Percentiles rank a stretch among this genome's conserved stretches.
phyloP scores from a whole-genome alignment of 2,113 vertebrate genomes.

The Polyodon spathula region DNA sequence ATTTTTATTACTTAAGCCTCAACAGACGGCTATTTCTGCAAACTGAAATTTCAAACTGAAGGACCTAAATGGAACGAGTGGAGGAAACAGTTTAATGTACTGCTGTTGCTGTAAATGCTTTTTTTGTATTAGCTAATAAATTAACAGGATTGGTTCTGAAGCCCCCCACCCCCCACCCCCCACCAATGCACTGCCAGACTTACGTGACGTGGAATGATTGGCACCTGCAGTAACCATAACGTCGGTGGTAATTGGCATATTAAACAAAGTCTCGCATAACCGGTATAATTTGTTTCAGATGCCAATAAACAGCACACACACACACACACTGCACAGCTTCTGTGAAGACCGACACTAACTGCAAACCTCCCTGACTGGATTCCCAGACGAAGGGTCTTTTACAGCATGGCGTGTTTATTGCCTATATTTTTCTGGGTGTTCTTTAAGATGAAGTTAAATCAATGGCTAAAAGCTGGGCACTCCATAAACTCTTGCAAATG shows the following conservation, averaged over 20 bases:
- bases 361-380: neutral
- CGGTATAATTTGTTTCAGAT: neutral
- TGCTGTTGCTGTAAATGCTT: conserved; percentile 3
- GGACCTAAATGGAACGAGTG: neutral
- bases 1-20: neutral
- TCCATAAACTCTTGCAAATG: no score
- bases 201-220: conserved; percentile 4
- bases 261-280: no score
- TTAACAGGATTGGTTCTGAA: neutral
- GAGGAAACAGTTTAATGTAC: neutral
- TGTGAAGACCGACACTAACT: neutral
- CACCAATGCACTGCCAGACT: neutral
- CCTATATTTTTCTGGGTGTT: no score
- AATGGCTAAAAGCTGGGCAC: no score
- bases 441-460: no score
- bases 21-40: neutral
- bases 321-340: neutral
- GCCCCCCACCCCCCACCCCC: neutral
- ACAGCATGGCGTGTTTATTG: neutral
- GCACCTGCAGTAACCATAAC: conserved; percentile 4
- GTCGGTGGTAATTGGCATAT: no score
- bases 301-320: neutral
- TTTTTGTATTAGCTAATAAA: neutral
- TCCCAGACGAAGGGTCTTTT: neutral
- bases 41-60: neutral